Conservation (phyloP, 2,797 vertebrate genomes). For the Acipenser transmontanus region DNA sequence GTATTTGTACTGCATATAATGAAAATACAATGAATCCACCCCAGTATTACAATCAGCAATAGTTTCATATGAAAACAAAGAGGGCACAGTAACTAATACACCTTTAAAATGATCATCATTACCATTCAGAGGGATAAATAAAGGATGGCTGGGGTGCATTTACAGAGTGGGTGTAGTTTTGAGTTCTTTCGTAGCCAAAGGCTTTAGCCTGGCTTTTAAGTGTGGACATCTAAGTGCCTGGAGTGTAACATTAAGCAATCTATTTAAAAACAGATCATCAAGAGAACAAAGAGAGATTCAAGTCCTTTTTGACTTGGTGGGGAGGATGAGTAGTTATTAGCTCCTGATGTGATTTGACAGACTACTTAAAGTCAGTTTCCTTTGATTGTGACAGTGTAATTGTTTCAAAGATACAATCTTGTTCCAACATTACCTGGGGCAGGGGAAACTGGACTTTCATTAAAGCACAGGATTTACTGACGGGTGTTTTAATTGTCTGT, state of each 20-base stretch:
- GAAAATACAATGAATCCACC: too few species aligned
- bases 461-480: conserved; percentile 64
- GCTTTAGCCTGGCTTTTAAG: conserved; percentile 45
- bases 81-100: too few species aligned
- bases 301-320: conserved; percentile 66
- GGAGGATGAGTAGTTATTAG: conserved; percentile 74
- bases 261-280: conserved; percentile 73
- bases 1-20: too few species aligned
- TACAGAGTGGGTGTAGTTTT: conserved; percentile 15
- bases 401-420: conserved; percentile 73
- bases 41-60: too few species aligned
- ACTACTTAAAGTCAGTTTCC: conserved; percentile 71
- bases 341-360: conserved; percentile 60
- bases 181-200: conserved; percentile 8
- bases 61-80: too few species aligned
- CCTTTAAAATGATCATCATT: conserved; percentile 1
- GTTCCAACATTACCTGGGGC: conserved; percentile 64
- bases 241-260: conserved; percentile 69
- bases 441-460: conserved; percentile 75
- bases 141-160: conserved; percentile 29
- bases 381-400: conserved; percentile 86
- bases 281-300: conserved; percentile 72
- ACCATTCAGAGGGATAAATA: not conserved
- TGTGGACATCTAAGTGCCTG: conserved; percentile 62
- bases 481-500: conserved; percentile 63